Percentiles rank a stretch among this genome's conserved stretches.
Conservation (phyloP, 2,797 vertebrate species). For the Hapalemur alaotrensis region DNA sequence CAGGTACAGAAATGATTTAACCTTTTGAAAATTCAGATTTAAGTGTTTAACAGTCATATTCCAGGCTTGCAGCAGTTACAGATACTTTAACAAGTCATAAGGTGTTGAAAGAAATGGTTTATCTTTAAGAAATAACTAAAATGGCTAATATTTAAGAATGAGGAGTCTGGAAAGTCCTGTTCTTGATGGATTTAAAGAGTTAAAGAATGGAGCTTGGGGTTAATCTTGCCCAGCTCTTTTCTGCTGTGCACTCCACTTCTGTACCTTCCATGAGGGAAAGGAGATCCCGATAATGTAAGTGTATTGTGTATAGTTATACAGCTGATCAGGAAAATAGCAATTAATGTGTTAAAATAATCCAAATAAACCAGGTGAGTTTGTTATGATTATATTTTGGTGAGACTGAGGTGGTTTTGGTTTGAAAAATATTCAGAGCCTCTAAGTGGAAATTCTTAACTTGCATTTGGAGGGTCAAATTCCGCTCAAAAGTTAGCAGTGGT, state of each 20-base stretch:
- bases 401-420: background rate
- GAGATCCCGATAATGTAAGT: background rate
- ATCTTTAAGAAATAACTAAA: constrained; percentile 33
- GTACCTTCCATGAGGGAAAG: background rate
- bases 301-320: background rate
- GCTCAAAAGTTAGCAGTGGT: background rate
- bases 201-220: constrained; percentile 39
- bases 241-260: background rate
- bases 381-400: constrained; percentile 13
- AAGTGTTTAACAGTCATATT: background rate
- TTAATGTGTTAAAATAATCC: constrained; percentile 12
- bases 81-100: background rate
- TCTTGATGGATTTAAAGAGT: background rate
- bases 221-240: background rate
- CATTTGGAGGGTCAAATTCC: background rate
- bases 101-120: background rate
- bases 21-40: constrained; percentile 24
- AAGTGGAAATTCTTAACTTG: background rate
- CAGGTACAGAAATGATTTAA: background rate
- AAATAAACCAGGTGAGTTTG: background rate
- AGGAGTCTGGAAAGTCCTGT: background rate
- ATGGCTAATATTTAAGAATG: constrained; percentile 27
- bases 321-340: constrained; percentile 24
- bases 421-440: constrained; percentile 18
- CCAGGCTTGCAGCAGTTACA: background rate